A percentile compares a stretch with the other conserved stretches of the same genome.
Conservation (phyloP, 2,113 vertebrate genomes). For the Gallinago jamesoni region DNA sequence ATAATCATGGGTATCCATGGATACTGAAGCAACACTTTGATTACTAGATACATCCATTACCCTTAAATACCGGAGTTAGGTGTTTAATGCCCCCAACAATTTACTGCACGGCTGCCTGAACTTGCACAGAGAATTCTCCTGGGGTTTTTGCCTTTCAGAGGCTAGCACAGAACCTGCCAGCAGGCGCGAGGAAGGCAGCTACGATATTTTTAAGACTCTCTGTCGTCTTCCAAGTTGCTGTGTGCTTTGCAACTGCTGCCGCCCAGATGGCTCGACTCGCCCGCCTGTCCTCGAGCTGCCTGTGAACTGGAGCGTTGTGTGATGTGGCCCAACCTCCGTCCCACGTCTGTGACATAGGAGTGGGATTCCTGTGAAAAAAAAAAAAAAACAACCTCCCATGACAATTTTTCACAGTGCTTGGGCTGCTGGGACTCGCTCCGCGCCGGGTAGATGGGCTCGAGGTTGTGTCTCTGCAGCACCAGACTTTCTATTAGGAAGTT, state of each 20-base stretch:
- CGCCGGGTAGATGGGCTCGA: rapidly evolving
- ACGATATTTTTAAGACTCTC: not conserved
- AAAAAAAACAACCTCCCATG: rapidly evolving
- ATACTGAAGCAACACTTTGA: not conserved
- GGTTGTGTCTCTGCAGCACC: not conserved
- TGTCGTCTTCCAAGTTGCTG: not conserved
- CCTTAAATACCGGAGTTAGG: not conserved
- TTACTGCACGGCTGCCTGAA: not conserved
- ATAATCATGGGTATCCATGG: not conserved
- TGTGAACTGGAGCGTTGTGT: not conserved
- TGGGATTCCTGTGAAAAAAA: not conserved
- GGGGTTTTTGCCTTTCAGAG: not conserved
- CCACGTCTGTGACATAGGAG: rapidly evolving
- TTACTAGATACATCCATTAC: not conserved
- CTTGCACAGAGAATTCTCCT: not conserved
- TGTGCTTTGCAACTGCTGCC: not conserved
- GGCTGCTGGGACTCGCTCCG: rapidly evolving
- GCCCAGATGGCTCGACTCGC: not conserved
- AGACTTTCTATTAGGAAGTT: too few species aligned
- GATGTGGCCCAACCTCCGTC: not conserved
- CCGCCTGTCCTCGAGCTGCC: not conserved
- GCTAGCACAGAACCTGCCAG: not conserved
- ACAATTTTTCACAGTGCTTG: not conserved
- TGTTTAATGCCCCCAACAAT: not conserved
- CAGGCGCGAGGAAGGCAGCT: not conserved